These are phyloP conservation scores for Netelia virgata DNA, from an alignment of 2,888 invertebrate species.

Conservation along the genomic window DNA sequence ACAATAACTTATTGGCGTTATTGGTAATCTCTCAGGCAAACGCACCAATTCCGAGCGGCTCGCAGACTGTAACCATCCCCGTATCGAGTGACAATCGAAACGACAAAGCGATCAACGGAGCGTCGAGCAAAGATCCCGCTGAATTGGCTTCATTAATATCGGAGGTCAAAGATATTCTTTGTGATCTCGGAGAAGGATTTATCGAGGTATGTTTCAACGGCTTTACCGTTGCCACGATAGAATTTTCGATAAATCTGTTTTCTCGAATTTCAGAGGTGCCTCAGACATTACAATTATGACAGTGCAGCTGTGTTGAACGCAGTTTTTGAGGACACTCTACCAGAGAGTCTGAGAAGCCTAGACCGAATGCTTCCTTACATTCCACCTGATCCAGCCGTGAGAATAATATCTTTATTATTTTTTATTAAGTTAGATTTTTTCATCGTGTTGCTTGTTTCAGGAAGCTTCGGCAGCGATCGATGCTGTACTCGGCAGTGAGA, in stretches of 20 bases:
- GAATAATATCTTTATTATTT: conserved; percentile 10
- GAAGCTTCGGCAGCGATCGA: conserved; percentile 73
- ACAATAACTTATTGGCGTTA: neutral
- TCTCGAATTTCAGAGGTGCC: conserved; percentile 87
- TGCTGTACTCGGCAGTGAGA: conserved; percentile 78
- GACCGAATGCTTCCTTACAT: conserved; percentile 88
- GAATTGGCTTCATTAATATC: conserved; percentile 85
- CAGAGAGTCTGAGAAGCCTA: conserved; percentile 84
- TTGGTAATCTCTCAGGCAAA: conserved; percentile 53
- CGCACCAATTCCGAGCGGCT: conserved; percentile 71
- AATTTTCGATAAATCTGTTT: neutral
- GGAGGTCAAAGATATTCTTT: conserved; percentile 91
- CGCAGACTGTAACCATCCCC: conserved; percentile 48
- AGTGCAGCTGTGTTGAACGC: conserved; percentile 93
- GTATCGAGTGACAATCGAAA: conserved; percentile 20
- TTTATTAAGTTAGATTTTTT: conserved; percentile 30
- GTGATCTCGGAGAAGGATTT: conserved; percentile 92
- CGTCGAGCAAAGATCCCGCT: conserved; percentile 75
- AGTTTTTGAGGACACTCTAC: conserved; percentile 91
- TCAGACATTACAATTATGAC: conserved; percentile 91
- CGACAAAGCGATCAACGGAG: conserved; percentile 23
- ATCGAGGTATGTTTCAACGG: conserved; percentile 85
- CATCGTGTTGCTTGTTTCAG: conserved; percentile 52
- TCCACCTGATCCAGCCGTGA: conserved; percentile 87
- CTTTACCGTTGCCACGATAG: neutral